A percentile compares a stretch with the other conserved stretches of the same genome.
Evolutionary conservation across 2,888 invertebrate genomes (phyloP).

Genomic region (Suillia variegata): DNA sequence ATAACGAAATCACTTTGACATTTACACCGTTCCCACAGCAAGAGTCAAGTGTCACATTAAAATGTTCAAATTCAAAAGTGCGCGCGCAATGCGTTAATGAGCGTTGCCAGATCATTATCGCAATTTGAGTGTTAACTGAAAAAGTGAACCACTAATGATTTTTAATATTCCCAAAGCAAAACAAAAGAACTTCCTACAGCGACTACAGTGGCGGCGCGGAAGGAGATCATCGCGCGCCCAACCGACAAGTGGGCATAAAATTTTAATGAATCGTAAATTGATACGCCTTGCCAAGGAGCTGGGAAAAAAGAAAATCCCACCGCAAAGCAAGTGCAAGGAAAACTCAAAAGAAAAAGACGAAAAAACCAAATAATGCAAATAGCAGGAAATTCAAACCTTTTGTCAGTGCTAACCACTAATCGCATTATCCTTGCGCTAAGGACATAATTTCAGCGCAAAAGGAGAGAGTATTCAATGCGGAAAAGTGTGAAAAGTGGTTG

Average conservation of each 20-base stretch:
- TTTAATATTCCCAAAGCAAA: too few species aligned
- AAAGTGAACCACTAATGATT: background rate
- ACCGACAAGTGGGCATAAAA: conserved; percentile 31
- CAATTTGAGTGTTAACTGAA: conserved; percentile 7
- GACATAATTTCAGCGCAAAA: background rate
- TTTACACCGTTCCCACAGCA: conserved; percentile 19
- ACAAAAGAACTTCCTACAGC: too few species aligned
- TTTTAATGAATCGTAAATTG: conserved; percentile 50
- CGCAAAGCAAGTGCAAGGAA: background rate
- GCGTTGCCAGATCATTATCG: conserved; percentile 31
- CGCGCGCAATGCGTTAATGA: conserved; percentile 28
- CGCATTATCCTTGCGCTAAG: background rate
- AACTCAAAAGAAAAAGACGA: background rate
- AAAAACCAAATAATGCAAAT: conserved; percentile 37
- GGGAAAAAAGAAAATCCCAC: conserved; percentile 25
- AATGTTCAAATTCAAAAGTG: background rate
- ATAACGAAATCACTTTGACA: conserved; percentile 24
- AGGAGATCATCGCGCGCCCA: too few species aligned
- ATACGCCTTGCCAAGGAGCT: conserved; percentile 53
- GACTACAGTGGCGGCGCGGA: too few species aligned
- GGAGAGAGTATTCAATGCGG: background rate
- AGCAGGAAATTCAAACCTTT: conserved; percentile 30
- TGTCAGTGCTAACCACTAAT: conserved; percentile 37
- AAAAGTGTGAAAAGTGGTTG: conserved; percentile 6
- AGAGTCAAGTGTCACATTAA: conserved; percentile 26